These are phyloP conservation scores for Drosophila pachea DNA, from an alignment of 1,140 invertebrate genomes.

Conservation along the genomic window DNA sequence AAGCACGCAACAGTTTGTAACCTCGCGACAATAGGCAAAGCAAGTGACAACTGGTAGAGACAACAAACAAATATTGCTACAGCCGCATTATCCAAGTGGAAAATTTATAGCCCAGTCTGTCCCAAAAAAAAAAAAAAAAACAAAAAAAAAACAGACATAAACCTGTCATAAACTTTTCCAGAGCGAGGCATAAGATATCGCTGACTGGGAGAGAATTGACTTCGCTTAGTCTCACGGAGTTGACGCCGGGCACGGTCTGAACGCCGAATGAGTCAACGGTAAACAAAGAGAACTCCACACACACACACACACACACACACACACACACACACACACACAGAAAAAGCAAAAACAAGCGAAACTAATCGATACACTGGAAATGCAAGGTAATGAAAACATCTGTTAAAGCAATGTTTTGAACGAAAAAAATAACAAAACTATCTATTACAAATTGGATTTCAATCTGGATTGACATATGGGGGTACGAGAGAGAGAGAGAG, in stretches of 20 bases:
- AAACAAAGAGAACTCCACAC: constrained; percentile 18
- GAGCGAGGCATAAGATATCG: too few relatives aligned
- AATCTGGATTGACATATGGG: constrained; percentile 7
- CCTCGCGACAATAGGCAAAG: constrained; percentile 2
- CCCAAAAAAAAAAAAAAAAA: too few relatives aligned
- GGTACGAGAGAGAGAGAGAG: not conserved
- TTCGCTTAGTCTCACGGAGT: not conserved
- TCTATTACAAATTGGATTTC: constrained; percentile 29
- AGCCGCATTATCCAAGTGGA: constrained; percentile 19
- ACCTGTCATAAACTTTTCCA: too few relatives aligned
- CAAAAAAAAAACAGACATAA: too few relatives aligned
- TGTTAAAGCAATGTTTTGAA: constrained; percentile 31
- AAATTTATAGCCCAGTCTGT: constrained; percentile 7
- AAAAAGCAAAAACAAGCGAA: constrained; percentile 28
- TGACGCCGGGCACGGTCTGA: not conserved
- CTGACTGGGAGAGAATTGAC: too few relatives aligned
- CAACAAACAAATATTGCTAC: constrained; percentile 11
- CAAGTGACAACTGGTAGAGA: constrained; percentile 11
- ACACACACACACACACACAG: constrained; percentile 3
- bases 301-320: too few relatives aligned
- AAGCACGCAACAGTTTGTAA: constrained; percentile 48
- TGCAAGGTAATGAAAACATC: constrained; percentile 59
- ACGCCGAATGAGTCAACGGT: constrained; percentile 42
- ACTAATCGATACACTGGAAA: constrained; percentile 47
- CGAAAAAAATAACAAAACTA: too few relatives aligned